phyloP scores from a whole-genome alignment of 2,797 vertebrate species.

The Chlorospingus flavigularis region DNA sequence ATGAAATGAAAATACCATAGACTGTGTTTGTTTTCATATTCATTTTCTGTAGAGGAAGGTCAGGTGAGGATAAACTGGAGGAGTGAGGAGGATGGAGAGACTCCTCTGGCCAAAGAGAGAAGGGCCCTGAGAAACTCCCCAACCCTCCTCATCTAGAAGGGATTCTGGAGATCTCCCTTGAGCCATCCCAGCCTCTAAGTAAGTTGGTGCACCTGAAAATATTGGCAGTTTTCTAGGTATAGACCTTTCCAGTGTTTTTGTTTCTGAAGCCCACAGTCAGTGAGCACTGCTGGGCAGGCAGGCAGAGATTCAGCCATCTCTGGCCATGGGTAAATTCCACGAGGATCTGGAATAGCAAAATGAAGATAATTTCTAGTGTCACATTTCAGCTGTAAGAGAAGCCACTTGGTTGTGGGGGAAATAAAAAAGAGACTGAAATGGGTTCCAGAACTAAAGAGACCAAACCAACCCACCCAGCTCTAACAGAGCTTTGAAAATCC shows the following conservation, averaged over 20 bases:
- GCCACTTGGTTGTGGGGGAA: rapidly evolving
- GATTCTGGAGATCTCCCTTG: background rate
- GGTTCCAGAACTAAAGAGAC: background rate
- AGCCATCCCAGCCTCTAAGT: background rate
- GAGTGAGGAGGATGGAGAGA: background rate
- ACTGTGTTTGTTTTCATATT: background rate
- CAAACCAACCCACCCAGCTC: background rate
- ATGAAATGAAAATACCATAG: constrained; percentile 40
- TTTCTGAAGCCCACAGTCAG: constrained; percentile 75
- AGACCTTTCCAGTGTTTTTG: constrained; percentile 68
- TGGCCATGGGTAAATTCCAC: constrained; percentile 69
- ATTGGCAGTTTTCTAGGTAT: constrained; percentile 58
- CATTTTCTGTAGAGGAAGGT: background rate
- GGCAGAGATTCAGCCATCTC: constrained; percentile 40
- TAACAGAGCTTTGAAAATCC: background rate
- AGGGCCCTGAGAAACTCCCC: background rate
- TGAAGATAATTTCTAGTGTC: background rate
- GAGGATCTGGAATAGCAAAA: constrained; percentile 54
- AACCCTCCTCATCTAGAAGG: background rate
- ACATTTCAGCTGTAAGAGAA: background rate
- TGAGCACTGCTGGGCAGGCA: constrained; percentile 55
- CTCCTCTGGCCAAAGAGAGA: background rate
- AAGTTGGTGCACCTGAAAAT: constrained; percentile 64
- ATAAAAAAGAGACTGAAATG: background rate
- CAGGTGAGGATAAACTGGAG: background rate